phyloP scores from a whole-genome alignment of 2,888 invertebrate species.

The Anaspis maculata region DNA sequence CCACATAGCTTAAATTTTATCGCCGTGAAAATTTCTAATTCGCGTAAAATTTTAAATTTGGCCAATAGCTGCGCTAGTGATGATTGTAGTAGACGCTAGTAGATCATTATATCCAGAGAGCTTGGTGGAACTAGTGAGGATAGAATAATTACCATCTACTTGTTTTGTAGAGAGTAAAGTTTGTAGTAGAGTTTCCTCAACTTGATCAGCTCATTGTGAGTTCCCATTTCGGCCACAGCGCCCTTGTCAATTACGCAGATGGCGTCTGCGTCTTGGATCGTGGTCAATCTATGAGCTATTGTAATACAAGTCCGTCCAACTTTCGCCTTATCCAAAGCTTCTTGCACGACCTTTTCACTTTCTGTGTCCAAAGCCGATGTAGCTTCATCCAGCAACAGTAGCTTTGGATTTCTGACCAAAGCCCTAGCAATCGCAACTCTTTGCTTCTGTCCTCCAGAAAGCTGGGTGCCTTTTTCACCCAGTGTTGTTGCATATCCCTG shows the following conservation, averaged over 20 bases:
- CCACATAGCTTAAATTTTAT: too few species aligned
- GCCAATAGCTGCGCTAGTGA: too few species aligned
- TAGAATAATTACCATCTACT: too few species aligned
- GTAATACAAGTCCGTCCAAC: constrained; percentile 67
- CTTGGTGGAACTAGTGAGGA: too few species aligned
- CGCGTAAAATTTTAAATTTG: too few species aligned
- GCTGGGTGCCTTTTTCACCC: constrained; percentile 73
- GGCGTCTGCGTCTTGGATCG: constrained; percentile 60
- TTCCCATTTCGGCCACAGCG: constrained; percentile 57
- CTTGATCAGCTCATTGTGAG: constrained; percentile 57
- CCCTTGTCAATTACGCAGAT: constrained; percentile 64
- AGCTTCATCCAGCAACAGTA: constrained; percentile 77
- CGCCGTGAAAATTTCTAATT: too few species aligned
- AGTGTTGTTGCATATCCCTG: constrained; percentile 75
- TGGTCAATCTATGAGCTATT: constrained; percentile 66
- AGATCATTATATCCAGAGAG: too few species aligned
- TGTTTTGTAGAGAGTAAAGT: constrained; percentile 30
- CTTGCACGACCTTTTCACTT: constrained; percentile 80
- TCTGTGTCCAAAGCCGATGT: constrained; percentile 82
- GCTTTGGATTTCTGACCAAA: constrained; percentile 67
- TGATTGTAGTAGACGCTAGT: too few species aligned
- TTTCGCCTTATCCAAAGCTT: constrained; percentile 62
- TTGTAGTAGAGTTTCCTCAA: constrained; percentile 56
- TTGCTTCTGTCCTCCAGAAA: constrained; percentile 87
- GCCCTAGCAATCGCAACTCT: constrained; percentile 85